phyloP scores from a whole-genome alignment of 1,140 invertebrate genomes.

The Propsilocerus akamusi region DNA sequence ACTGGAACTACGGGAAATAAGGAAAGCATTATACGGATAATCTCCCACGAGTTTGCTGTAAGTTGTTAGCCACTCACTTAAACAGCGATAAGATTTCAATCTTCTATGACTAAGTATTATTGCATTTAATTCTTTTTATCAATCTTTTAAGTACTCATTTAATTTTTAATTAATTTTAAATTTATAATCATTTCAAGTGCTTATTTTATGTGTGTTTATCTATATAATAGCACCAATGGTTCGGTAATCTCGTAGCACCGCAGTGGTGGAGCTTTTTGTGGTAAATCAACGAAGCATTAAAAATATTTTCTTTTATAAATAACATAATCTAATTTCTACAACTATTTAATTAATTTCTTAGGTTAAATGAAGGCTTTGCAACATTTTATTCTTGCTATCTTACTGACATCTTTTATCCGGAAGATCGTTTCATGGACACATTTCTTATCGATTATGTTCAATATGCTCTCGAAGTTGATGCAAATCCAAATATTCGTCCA shows the following conservation, averaged over 20 bases:
- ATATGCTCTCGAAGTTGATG: constrained; percentile 14
- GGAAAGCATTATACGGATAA: constrained; percentile 27
- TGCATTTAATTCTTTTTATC: too few relatives aligned
- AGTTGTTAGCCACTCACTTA: too few relatives aligned
- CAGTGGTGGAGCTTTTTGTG: background rate
- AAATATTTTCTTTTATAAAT: background rate
- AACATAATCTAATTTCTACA: background rate
- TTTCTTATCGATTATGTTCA: constrained; percentile 35
- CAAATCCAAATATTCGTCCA: constrained; percentile 28
- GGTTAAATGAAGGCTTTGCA: constrained; percentile 12
- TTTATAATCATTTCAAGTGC: background rate
- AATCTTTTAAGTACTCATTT: background rate
- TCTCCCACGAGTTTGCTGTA: constrained; percentile 36
- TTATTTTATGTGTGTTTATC: background rate
- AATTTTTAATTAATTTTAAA: background rate
- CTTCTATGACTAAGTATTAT: too few relatives aligned
- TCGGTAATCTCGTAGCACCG: background rate
- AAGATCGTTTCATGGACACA: constrained; percentile 31
- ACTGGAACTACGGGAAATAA: constrained; percentile 23
- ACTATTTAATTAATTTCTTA: too few relatives aligned
- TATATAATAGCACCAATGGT: background rate
- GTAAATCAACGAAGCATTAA: background rate
- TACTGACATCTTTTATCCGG: constrained; percentile 10
- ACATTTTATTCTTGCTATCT: constrained; percentile 10
- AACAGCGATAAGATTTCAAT: too few relatives aligned